phyloP scores from a whole-genome alignment of 2,113 vertebrate species.

The Colaptes auratus region DNA sequence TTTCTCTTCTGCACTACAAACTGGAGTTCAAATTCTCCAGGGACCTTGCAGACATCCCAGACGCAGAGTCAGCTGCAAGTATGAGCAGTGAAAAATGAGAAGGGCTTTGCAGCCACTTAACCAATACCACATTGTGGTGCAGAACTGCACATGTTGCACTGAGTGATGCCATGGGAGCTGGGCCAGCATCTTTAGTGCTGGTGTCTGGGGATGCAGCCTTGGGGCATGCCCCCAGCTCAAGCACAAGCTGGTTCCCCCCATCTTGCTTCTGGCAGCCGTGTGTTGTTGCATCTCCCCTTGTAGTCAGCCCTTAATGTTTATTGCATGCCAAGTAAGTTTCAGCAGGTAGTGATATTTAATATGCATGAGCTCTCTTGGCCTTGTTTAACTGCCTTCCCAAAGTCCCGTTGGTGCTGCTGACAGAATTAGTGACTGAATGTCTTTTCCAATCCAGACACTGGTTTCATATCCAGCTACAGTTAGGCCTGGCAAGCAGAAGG shows the following conservation, averaged over 20 bases:
- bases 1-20: neutral
- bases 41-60: neutral
- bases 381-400: neutral
- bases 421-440: neutral
- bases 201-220: accelerated
- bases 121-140: accelerated
- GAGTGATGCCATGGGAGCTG: neutral
- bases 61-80: neutral
- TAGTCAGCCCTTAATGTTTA: neutral
- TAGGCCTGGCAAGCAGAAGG: constrained; percentile 35
- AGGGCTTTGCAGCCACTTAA: neutral
- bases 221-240: neutral
- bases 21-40: neutral
- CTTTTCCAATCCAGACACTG: neutral
- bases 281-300: neutral
- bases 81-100: neutral
- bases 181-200: accelerated
- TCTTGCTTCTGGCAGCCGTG: accelerated
- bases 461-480: neutral
- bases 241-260: too few species aligned
- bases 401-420: neutral
- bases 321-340: neutral
- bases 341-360: neutral
- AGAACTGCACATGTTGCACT: neutral
- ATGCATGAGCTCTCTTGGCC: constrained; percentile 7